Conservation (phyloP, 2,888 invertebrate species). For the Coleophora flavipennella region DNA sequence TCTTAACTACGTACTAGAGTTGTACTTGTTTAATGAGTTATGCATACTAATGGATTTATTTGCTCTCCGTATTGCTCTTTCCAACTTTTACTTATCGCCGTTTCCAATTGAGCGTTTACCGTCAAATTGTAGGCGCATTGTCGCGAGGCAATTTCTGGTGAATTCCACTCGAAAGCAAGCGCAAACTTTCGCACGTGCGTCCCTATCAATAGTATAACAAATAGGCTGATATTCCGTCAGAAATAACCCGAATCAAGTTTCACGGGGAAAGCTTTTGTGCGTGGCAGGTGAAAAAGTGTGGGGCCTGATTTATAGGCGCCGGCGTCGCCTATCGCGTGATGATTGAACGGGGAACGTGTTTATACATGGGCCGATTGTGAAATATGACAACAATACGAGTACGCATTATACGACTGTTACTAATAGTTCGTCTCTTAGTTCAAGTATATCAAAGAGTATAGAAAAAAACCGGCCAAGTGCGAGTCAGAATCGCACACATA, state of each 20-base stretch:
- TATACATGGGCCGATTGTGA: slow-evolving; percentile 61
- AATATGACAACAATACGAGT: slow-evolving; percentile 57
- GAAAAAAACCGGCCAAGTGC: no score
- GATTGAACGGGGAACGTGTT: slow-evolving; percentile 70
- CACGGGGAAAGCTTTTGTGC: slow-evolving; percentile 69
- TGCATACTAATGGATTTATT: no score
- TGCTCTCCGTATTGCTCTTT: no score
- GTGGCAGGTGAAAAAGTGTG: slow-evolving; percentile 73
- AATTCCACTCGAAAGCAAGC: slow-evolving; percentile 67
- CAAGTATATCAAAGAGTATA: no score
- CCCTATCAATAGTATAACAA: slow-evolving; percentile 71
- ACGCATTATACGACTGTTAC: slow-evolving; percentile 18
- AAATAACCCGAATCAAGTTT: slow-evolving; percentile 73
- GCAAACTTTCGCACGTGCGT: slow-evolving; percentile 70
- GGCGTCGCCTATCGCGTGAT: slow-evolving; percentile 65
- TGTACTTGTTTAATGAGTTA: no score
- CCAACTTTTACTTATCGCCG: no score
- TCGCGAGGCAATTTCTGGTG: slow-evolving; percentile 67
- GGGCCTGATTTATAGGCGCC: slow-evolving; percentile 68
- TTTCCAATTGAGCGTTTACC: slow-evolving; percentile 31
- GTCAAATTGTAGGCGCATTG: slow-evolving; percentile 65
- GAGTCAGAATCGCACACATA: no score
- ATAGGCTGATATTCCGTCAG: slow-evolving; percentile 72
- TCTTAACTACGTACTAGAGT: no score
- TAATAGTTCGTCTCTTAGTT: no score